Evolutionary conservation across 2,797 vertebrate genomes (phyloP).

Genomic region (Xyrichtys novacula): DNA sequence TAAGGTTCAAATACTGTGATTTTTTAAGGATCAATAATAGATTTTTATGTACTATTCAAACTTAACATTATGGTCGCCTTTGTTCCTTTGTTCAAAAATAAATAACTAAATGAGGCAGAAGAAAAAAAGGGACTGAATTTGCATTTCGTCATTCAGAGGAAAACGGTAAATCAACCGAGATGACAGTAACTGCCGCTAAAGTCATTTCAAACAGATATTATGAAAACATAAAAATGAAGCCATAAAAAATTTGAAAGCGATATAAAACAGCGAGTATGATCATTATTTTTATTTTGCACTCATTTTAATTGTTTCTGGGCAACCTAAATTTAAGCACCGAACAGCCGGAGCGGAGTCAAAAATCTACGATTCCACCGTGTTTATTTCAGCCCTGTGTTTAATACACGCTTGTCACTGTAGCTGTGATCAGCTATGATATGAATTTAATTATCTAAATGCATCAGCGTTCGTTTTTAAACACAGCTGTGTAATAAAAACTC

Average conservation of each 20-base stretch:
- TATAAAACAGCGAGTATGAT: constrained; percentile 6
- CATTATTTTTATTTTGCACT: constrained; percentile 4
- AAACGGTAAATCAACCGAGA: constrained; percentile 18
- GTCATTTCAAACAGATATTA: constrained; percentile 18
- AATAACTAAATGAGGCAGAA: background rate
- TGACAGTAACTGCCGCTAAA: constrained; percentile 24
- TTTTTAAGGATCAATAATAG: background rate
- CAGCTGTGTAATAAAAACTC: constrained; percentile 28
- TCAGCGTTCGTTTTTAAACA: constrained; percentile 29
- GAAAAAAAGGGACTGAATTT: background rate
- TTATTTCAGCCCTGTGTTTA: constrained; percentile 23
- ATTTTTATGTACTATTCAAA: background rate
- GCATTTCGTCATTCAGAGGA: constrained; percentile 2
- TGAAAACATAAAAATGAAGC: constrained; percentile 34
- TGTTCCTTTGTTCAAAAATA: constrained; percentile 3
- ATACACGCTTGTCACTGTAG: constrained; percentile 19
- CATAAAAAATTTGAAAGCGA: constrained; percentile 1
- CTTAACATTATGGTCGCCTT: background rate
- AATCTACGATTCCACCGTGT: constrained; percentile 5
- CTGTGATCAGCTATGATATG: background rate
- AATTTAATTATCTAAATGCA: constrained; percentile 31
- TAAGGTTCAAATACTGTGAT: too few relatives aligned
- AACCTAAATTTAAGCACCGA: constrained; percentile 10
- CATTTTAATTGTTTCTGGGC: constrained; percentile 1
- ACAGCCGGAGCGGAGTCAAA: background rate